Base-by-base conservation (phyloP, 2,113 vertebrate genomes). In the Rhinoptilus africanus region DNA sequence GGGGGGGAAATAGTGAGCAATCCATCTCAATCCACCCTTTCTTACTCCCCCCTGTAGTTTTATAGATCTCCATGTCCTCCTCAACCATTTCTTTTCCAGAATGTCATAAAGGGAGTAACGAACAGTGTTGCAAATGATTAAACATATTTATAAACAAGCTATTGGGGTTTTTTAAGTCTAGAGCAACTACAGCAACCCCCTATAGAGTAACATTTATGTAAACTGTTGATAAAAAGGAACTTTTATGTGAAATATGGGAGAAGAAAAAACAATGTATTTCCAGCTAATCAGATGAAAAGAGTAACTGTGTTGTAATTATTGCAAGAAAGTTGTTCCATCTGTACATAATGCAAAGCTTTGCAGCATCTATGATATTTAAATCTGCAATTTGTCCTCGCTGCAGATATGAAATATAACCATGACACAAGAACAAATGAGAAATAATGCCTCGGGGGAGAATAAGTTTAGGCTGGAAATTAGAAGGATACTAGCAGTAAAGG, bases 391-490 rank as follows among this genome's bases (percentile, higher is more conserved):
- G 80, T 59, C 80, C 77, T 93, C 21, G 2, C 56, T 80, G 30
- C 37, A 62, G 54, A 54, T 93, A 80, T 76, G 89, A 96, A 94
- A 92, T 84, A 84, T 39, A 96, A 89, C 78, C 10, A 2, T 85
- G 90, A 94, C 75, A 91, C 50, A 80, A 83, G 89, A 93, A 85
- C 78, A 95, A 90, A 92, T 93, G 89, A 93, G 78, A 88, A 95
- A 96, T 15, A n/a, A 85, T 83, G 82, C 94, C 93, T 76, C 81
- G 39, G 69, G 93, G 89, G 69, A 94, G 45, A 92, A 34, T 73
- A 96, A 95, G 82, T 90, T 85, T 45, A 96, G 71, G 12, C 88
- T 95, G 89, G 87, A 95, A 95, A 93, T 91, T 85, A 92, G 94
- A 82, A 88, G 32, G 78, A 82, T 92, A 50, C n/a, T 28, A 79